A percentile compares a stretch with the other conserved stretches of the same genome.
These are phyloP conservation scores for Dryocosmus kuriphilus DNA, from an alignment of 2,888 invertebrate genomes.

Conservation along the genomic window DNA sequence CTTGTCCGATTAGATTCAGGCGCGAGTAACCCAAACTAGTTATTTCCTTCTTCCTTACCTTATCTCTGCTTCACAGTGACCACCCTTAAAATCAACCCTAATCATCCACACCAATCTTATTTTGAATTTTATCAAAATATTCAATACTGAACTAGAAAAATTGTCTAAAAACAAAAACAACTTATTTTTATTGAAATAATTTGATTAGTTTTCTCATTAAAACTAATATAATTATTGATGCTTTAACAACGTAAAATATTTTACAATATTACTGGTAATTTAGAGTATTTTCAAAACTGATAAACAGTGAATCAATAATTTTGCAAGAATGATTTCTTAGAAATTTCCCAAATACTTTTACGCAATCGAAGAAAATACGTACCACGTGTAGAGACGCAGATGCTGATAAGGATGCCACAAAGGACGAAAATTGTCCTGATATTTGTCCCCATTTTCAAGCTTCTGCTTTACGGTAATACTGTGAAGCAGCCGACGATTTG, in stretches of 20 bases:
- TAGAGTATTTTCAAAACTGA: background rate
- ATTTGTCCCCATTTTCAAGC: slow-evolving; percentile 53
- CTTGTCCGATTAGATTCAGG: slow-evolving; percentile 47
- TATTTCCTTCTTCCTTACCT: background rate
- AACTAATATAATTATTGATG: no score
- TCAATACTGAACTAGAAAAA: no score
- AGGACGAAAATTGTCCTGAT: slow-evolving; percentile 49
- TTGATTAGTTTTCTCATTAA: no score
- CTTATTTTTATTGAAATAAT: no score
- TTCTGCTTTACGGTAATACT: background rate
- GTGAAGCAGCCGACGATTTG: slow-evolving; percentile 17
- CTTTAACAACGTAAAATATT: no score
- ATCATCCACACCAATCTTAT: slow-evolving; percentile 17
- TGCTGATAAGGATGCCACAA: slow-evolving; percentile 49
- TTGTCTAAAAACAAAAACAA: no score
- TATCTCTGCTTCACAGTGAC: slow-evolving; percentile 18
- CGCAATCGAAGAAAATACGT: slow-evolving; percentile 28
- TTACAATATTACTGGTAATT: no score
- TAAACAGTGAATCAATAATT: background rate
- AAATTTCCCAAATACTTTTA: background rate
- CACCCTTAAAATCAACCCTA: slow-evolving; percentile 36
- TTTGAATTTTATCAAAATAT: no score
- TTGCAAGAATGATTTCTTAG: background rate
- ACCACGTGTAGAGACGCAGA: slow-evolving; percentile 44
- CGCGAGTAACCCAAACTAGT: slow-evolving; percentile 42